phyloP scores from a whole-genome alignment of 2,113 vertebrate species.

The Abramis brama region DNA sequence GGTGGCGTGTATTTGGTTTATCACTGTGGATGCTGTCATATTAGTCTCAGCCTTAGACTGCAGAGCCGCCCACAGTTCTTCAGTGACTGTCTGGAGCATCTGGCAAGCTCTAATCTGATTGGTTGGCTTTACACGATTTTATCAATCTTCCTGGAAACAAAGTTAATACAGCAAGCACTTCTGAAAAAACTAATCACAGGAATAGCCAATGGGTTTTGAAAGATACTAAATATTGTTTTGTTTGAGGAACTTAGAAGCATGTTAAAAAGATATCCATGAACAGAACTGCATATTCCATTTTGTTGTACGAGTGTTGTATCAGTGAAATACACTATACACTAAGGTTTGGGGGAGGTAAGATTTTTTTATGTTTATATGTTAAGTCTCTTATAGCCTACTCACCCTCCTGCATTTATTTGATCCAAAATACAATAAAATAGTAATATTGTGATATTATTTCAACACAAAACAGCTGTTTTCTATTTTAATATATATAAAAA shows the following conservation, averaged over 20 bases:
- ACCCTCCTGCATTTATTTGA: too few species aligned
- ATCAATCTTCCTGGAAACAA: constrained; percentile 13
- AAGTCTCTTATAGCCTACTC: too few species aligned
- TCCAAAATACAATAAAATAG: too few species aligned
- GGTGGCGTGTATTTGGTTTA: constrained; percentile 32
- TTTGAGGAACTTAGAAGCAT: neutral
- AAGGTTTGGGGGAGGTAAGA: too few species aligned
- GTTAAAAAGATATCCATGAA: too few species aligned
- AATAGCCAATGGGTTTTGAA: neutral
- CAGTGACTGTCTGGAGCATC: neutral
- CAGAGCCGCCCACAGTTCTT: neutral
- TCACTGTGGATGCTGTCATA: constrained; percentile 14
- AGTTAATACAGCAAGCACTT: neutral
- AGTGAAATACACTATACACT: too few species aligned
- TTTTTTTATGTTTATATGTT: too few species aligned
- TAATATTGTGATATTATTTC: too few species aligned
- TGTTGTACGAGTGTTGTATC: too few species aligned
- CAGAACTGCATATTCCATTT: too few species aligned
- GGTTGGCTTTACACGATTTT: neutral
- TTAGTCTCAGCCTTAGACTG: constrained; percentile 23
- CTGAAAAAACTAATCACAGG: neutral
- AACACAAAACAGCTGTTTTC: too few species aligned
- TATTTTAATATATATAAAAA: too few species aligned
- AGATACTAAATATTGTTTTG: neutral
- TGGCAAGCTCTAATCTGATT: constrained; percentile 31